Percentiles rank a stretch among this genome's conserved stretches.
These are phyloP conservation scores for Camponotus vicinus DNA, from an alignment of 1,140 invertebrate genomes.

Conservation along the genomic window DNA sequence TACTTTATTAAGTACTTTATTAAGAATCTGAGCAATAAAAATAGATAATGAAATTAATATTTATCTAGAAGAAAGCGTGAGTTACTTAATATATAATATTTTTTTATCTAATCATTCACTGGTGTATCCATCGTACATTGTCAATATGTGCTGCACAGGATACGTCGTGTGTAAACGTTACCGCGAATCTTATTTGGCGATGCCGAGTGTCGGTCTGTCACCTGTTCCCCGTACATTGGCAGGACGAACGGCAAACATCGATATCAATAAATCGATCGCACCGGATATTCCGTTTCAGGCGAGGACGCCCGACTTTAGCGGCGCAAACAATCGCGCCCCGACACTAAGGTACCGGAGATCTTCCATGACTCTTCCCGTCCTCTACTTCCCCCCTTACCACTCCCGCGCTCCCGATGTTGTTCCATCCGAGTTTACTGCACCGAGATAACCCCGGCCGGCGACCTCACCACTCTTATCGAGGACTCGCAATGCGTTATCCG, in stretches of 20 bases:
- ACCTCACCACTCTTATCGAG: constrained; percentile 80
- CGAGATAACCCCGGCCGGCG: constrained; percentile 78
- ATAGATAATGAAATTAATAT: neutral
- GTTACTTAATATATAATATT: neutral
- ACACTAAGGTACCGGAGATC: constrained; percentile 63
- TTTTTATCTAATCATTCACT: neutral
- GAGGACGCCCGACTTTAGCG: constrained; percentile 63
- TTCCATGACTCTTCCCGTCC: constrained; percentile 67
- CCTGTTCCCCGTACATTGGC: constrained; percentile 38
- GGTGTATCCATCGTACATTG: neutral
- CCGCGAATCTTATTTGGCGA: constrained; percentile 42
- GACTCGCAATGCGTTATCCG: constrained; percentile 76
- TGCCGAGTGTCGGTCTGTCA: constrained; percentile 30
- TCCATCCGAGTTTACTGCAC: constrained; percentile 81
- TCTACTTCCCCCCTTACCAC: neutral
- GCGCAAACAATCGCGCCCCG: constrained; percentile 71
- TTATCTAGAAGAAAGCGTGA: neutral
- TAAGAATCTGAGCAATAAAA: neutral
- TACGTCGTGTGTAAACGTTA: constrained; percentile 25
- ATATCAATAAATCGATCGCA: constrained; percentile 75
- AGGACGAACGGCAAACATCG: constrained; percentile 63
- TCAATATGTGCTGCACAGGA: neutral
- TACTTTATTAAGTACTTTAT: no score
- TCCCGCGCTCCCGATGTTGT: constrained; percentile 73
- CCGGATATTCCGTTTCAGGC: constrained; percentile 52